Conservation (phyloP, 1,140 invertebrate species). For the Monomorium pharaonis region DNA sequence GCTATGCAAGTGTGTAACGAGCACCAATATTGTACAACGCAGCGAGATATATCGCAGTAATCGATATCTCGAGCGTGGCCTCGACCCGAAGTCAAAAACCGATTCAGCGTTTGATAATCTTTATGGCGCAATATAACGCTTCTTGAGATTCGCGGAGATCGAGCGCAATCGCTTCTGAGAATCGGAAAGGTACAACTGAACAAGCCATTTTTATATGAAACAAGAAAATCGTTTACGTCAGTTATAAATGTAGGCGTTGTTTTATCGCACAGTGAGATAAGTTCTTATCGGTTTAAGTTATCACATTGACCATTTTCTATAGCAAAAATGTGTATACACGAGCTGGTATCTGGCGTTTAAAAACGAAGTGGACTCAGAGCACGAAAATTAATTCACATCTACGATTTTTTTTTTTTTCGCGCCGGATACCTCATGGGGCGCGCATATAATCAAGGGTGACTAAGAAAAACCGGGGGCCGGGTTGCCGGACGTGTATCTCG, state of each 20-base stretch:
- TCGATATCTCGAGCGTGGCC: conserved; percentile 64
- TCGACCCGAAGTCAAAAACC: conserved; percentile 66
- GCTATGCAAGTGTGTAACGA: conserved; percentile 26
- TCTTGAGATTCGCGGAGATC: background rate
- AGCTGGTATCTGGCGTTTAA: conserved; percentile 1
- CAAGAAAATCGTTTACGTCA: background rate
- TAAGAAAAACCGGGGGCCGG: conserved; percentile 46
- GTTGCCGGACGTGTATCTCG: conserved; percentile 41
- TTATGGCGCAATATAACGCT: background rate
- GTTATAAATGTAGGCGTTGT: background rate
- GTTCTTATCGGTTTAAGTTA: background rate
- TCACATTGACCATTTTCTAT: background rate
- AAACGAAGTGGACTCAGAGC: conserved; percentile 17
- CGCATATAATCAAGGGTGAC: conserved; percentile 56
- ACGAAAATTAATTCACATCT: conserved; percentile 49
- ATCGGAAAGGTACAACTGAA: background rate
- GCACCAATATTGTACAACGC: conserved; percentile 17
- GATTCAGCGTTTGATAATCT: conserved; percentile 41
- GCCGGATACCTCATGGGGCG: conserved; percentile 35
- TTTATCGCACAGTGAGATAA: background rate
- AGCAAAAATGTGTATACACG: background rate
- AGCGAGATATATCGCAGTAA: conserved; percentile 64
- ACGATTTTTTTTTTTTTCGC: conserved; percentile 43
- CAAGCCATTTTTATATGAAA: background rate
- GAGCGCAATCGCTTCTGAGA: background rate